Base-by-base conservation (phyloP, 2,113 vertebrate species). In the Pipra filicauda region DNA sequence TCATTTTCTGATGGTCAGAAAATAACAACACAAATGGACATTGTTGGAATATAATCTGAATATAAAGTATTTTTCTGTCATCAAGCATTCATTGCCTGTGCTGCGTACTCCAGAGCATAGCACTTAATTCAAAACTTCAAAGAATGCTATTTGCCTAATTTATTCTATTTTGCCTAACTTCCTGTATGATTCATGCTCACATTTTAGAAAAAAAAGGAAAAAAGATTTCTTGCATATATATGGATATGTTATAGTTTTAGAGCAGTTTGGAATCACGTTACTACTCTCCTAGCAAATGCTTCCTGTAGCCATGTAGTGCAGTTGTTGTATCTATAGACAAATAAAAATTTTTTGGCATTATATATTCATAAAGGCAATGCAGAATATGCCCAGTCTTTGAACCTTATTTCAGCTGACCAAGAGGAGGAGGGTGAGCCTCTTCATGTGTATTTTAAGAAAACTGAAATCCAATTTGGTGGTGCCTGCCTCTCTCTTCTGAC, bases 1-100 rank as follows among this genome's bases (percentile, higher is more conserved):
- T 69, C n/a, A 70, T 87, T 88, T 94, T 84, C 59, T 83, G 46
- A 30, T 73, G 48, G 72, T 86, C 72, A 90, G 62, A 92, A 90
- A 91, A 64, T 33, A 94, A 37, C 31, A 82, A 67, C 12, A 46
- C 2, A 44, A 83, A 84, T 21, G 8, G 64, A 55, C 46, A 57
- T 35, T 82, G 19, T 19, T 71, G 14, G 31, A 90, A 72, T 74
- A n/a, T 62, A 70, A 80, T 54, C 33, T 91, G 57, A 86, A 94
- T 55, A 65, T 65, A 39, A 87, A 66, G 6, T 57, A 35, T 72
- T 6, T 33, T 37, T 23, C 11, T 61, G 14, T n/a, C 33, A 70
- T 88, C 49, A 79, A 61, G 12, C 11, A 82, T 95, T 92, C 81
- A 58, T 11, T 23, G 11, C 37, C 26, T 49, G 12, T 76, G 30